Percentiles rank a stretch among this genome's conserved stretches.
phyloP scores from a whole-genome alignment of 2,888 invertebrate species.

The Hermaeophaga mercurialis region DNA sequence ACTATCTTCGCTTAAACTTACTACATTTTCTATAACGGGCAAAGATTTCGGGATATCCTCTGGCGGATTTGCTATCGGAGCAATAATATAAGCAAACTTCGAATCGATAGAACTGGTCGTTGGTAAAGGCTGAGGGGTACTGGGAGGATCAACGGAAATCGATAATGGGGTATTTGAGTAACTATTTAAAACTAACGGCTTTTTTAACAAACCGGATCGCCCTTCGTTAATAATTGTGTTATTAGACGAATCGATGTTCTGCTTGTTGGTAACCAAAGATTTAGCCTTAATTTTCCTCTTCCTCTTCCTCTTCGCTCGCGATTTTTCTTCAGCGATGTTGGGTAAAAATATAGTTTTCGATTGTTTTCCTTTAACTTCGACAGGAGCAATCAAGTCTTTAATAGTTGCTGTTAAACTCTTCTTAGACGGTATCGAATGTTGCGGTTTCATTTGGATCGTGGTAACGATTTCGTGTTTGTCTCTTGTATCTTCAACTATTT shows the following conservation, averaged over 20 bases:
- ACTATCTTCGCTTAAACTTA: slow-evolving; percentile 6
- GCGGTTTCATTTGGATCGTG: slow-evolving; percentile 19
- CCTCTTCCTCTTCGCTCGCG: not conserved
- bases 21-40: slow-evolving; percentile 8
- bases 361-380: slow-evolving; percentile 20
- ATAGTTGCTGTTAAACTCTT: slow-evolving; percentile 28
- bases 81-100: not conserved
- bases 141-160: not conserved
- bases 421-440: not conserved
- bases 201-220: not conserved
- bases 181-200: not conserved
- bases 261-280: not conserved
- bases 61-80: not conserved
- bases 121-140: not conserved
- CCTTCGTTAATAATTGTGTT: not conserved
- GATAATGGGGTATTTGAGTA: not conserved
- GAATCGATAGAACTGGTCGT: not conserved
- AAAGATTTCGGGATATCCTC: not conserved
- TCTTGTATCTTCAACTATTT: slow-evolving; percentile 25
- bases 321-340: slow-evolving; percentile 21
- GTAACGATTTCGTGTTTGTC: slow-evolving; percentile 25
- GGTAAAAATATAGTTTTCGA: slow-evolving; percentile 32
- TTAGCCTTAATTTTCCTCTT: not conserved
- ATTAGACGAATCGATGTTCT: not conserved
- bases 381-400: slow-evolving; percentile 29